phyloP scores from a whole-genome alignment of 2,888 invertebrate species.

The Tipula unca region DNA sequence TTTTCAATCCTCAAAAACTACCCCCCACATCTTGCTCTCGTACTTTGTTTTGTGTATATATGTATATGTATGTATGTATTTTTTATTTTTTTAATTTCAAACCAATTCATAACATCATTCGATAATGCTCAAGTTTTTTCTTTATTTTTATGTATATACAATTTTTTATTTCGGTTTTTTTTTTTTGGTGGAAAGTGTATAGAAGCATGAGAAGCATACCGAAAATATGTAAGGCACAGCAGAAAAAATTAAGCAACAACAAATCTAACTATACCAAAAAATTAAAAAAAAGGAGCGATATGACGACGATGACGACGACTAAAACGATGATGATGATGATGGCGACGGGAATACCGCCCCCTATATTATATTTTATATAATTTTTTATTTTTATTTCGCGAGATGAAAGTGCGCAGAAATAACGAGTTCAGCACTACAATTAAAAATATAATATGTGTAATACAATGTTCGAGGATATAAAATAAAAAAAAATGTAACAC shows the following conservation, averaged over 20 bases:
- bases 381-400: constrained; percentile 25
- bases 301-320: constrained; percentile 14
- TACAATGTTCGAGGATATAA: constrained; percentile 17
- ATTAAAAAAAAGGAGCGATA: constrained; percentile 16
- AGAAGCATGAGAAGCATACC: constrained; percentile 8
- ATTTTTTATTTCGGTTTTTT: not conserved
- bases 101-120: constrained; percentile 14
- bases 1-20: not conserved
- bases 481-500: not conserved
- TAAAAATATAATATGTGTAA: constrained; percentile 28
- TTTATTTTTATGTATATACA: not conserved
- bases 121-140: not conserved
- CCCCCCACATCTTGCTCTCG: not conserved
- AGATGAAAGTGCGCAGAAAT: constrained; percentile 29
- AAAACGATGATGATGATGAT: constrained; percentile 15
- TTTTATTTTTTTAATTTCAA: not conserved
- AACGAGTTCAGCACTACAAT: constrained; percentile 28
- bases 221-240: not conserved
- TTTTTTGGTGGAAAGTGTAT: not conserved
- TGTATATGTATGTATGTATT: not conserved
- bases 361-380: constrained; percentile 17
- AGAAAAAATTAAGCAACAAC: constrained; percentile 15
- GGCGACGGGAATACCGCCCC: constrained; percentile 20
- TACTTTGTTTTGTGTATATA: not conserved
- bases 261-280: constrained; percentile 19